Evolutionary conservation across 2,888 invertebrate species (phyloP), one percentile per base, ranked within the genome.

Genomic region (Kuschelorhynchus macadamiae): DNA sequence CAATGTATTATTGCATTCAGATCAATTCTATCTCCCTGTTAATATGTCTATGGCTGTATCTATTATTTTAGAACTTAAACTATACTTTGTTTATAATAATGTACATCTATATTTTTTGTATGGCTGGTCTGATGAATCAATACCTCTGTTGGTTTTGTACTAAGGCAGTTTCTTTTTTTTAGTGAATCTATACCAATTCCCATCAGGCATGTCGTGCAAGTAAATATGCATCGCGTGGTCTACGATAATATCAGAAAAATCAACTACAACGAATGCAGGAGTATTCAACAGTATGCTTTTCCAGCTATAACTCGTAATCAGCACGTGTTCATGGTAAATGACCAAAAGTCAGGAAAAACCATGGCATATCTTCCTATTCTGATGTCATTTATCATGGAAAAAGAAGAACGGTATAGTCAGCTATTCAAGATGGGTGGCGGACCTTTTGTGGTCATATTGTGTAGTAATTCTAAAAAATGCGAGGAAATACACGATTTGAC

Each of bases 231-330:
- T 55, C 16, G 59, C 17, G 62, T 72, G n/a, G 75, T 82, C 3
- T 78, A 77, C 18, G 52, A 55, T 4, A 70, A 70, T 12, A 64
- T 83, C 11, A 59, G 65, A 8, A 55, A 71, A 5, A 60, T 78
- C 0, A 67, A 77, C 2, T 81, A 79, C 62, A 74, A 67, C 21
- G 73, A 76, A 56, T 71, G 88, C 0, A 86, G 85, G 78, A 84
- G 85, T 39, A 83, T 92, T 25, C 93, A 94, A 77, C 86, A 88
- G 0, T 89, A 90, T 56, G 85, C 89, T 0, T 94, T 93, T 93
- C 88, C 89, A 0, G 88, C 89, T 1, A 85, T 93, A 44, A 82
- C 89, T 41, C 85, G 90, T 33, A 89, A 90, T 0, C 86, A 88
- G 49, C 89, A 91, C 70, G 82, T 91, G 0, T 87, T 91, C 53